A percentile compares a stretch with the other conserved stretches of the same genome.
Conservation (phyloP, 2,113 vertebrate genomes). For the Bombycilla garrulus region DNA sequence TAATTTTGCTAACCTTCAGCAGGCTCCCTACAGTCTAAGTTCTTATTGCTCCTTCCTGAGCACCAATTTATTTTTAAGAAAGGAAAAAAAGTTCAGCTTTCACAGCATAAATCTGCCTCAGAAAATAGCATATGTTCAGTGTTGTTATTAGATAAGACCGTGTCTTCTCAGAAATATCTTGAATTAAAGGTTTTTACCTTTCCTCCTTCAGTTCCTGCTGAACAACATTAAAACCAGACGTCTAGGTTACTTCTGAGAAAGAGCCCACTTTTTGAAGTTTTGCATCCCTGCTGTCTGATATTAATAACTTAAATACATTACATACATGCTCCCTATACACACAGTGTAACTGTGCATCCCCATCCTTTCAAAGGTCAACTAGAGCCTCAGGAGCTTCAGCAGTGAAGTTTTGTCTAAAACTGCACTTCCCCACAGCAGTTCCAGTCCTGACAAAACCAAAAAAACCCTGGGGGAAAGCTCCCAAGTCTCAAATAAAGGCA, state of each 20-base stretch:
- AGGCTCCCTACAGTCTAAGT: neutral
- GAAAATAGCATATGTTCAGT: conserved; percentile 7
- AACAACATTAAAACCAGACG: conserved; percentile 32
- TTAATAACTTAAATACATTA: neutral
- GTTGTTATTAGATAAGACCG: conserved; percentile 37
- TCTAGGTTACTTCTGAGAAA: conserved; percentile 3
- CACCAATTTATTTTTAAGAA: conserved; percentile 2
- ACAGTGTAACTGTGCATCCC: neutral
- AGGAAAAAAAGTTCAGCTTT: neutral
- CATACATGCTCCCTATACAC: neutral
- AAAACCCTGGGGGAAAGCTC: neutral
- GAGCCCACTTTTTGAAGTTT: neutral
- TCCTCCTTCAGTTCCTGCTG: neutral
- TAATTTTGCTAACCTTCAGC: neutral
- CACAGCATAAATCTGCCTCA: conserved; percentile 5
- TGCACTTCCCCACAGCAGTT: neutral
- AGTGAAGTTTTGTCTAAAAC: neutral
- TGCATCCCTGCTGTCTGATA: neutral
- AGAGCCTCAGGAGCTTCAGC: neutral
- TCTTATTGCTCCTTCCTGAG: neutral
- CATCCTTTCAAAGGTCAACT: neutral
- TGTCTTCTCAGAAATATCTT: conserved; percentile 17
- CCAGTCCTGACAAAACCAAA: too few relatives aligned
- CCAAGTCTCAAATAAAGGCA: neutral
- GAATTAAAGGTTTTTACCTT: conserved; percentile 14